These are phyloP conservation scores for Aurelia aurita DNA, from an alignment of 30 jellyfish, hydroid and myxozoan genomes.

Conservation along the genomic window DNA sequence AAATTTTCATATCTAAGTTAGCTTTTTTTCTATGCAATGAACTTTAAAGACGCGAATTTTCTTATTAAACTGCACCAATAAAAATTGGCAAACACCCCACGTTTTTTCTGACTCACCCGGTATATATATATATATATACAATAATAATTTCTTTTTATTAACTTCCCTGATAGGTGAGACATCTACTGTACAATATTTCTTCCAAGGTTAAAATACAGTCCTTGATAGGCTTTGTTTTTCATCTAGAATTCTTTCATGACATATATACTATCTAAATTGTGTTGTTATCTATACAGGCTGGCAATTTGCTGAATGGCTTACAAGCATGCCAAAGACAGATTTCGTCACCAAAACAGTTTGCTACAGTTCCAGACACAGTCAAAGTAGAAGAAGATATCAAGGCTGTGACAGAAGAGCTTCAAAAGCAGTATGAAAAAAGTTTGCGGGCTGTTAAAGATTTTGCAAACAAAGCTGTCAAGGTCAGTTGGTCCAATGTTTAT, in stretches of 20 bases:
- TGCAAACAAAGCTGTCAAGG: constrained; percentile 80
- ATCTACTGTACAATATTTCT: no score
- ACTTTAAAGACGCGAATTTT: no score
- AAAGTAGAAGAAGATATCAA: constrained; percentile 59
- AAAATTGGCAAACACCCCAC: no score
- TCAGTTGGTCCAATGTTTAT: background rate
- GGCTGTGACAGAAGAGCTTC: constrained; percentile 54
- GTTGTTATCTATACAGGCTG: constrained; percentile 68
- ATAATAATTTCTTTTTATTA: no score
- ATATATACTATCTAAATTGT: background rate
- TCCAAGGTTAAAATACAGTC: no score
- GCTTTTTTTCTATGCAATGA: no score
- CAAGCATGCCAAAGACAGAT: constrained; percentile 67
- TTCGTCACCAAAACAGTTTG: constrained; percentile 58
- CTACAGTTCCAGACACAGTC: constrained; percentile 30
- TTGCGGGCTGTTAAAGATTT: constrained; percentile 68
- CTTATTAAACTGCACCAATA: no score
- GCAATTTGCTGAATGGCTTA: constrained; percentile 76
- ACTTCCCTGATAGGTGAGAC: no score
- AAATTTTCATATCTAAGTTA: no score
- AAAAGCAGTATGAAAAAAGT: constrained; percentile 72
- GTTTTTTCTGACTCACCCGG: no score
- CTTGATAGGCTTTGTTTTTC: background rate
- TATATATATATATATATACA: no score
- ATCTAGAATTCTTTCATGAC: background rate